Base-by-base conservation (phyloP, 1,140 invertebrate genomes). In the Drosophila bifasciata region DNA sequence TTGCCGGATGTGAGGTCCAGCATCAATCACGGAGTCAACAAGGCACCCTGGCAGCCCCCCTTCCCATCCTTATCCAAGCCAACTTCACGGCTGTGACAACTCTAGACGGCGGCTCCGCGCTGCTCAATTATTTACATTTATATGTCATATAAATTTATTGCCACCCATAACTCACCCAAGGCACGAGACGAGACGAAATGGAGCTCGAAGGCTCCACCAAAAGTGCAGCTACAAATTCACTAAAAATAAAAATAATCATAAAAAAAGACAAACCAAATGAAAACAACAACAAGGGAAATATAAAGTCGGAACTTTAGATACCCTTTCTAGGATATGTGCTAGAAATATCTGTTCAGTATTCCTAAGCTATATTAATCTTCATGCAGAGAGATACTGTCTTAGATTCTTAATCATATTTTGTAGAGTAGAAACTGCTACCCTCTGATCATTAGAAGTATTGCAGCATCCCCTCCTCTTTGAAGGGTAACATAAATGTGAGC, bases 101-200 rank as follows among this genome's bases (percentile, higher is more conserved):
- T 75, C 61, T 75, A 76, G 72, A 75, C 71, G 59, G 55, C 61
- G 43, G 49, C 62, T 59, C 62, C 50, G 61, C 61, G 64, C 59
- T 70, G 76, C 83, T 89, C 83, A 88, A 88, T 88, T 88, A 88
- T 88, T 88, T 88, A 88, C 83, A 88, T 88, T 88, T 88, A 89
- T 88, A 88, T 89, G 83, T 88, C 83, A 89, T 89, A 88, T 77
- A 72, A 88, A 88, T 88, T 89, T 88, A 88, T 88, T 75, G 84
- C 60, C 55, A 49, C 43, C 66, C 84, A 89, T 88, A 88, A 88
- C 64, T 88, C 83, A 88, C 50, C 49, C 70, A 43, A 40, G 46
- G 45, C 8, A 59, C 49, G 63, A 45, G 48, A 11, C 28, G 46
- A 69, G 62, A 48, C 68, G 68, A 72, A 61, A 41, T 36, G 32